Evolutionary conservation across 2,797 vertebrate species (phyloP).

Genomic region (Pyrrhura leucotis): DNA sequence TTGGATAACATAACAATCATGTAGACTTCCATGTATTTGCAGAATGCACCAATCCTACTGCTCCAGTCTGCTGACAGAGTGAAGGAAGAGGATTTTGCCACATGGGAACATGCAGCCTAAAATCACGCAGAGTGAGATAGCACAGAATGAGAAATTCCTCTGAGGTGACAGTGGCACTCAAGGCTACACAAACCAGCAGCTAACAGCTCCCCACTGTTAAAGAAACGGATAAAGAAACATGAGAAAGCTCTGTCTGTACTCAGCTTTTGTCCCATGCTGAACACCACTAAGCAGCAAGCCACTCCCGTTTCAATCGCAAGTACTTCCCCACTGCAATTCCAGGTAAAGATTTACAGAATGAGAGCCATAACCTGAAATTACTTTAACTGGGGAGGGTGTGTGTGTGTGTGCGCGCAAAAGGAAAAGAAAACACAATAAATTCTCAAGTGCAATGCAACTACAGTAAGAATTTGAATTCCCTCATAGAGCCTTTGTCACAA

Average conservation of each 20-base stretch:
- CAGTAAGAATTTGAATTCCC: neutral
- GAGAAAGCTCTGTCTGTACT: neutral
- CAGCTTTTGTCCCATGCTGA: neutral
- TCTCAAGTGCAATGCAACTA: neutral
- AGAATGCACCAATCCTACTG: neutral
- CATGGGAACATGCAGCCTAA: neutral
- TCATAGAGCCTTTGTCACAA: neutral
- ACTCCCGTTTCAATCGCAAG: accelerated
- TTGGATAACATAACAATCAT: neutral
- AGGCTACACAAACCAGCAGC: neutral
- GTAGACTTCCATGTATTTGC: neutral
- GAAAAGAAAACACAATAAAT: neutral
- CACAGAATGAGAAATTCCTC: neutral
- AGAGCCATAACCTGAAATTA: neutral
- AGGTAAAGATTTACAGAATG: neutral
- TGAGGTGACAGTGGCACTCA: neutral
- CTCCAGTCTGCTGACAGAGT: neutral
- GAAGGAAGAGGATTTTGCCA: neutral
- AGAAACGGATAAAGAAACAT: neutral
- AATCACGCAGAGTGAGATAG: neutral
- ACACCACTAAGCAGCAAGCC: neutral
- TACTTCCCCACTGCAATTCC: neutral
- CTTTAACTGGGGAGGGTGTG: accelerated
- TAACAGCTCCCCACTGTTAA: neutral
- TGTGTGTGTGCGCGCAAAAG: neutral